Conservation (phyloP, 2,113 vertebrate species). For the Cavia aperea region DNA sequence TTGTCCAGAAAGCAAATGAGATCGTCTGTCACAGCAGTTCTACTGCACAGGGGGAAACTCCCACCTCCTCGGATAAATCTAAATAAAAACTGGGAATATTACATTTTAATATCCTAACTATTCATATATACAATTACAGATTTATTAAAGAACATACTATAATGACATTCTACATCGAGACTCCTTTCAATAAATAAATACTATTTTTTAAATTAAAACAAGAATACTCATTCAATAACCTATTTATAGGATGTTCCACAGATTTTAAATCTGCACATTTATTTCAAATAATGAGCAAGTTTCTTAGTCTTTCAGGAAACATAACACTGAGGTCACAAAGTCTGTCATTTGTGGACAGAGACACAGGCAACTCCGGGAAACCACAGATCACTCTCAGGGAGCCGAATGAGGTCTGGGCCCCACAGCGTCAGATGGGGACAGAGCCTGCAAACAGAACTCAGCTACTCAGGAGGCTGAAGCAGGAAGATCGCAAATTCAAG, state of each 20-base stretch:
- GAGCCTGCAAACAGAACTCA: background rate
- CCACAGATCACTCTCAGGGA: background rate
- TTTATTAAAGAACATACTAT: slow-evolving; percentile 42
- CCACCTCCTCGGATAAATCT: background rate
- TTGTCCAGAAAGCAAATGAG: slow-evolving; percentile 13
- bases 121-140: slow-evolving; percentile 6
- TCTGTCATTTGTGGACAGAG: slow-evolving; percentile 7
- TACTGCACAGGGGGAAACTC: background rate
- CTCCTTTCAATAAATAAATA: slow-evolving; percentile 66
- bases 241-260: slow-evolving; percentile 24
- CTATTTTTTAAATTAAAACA: slow-evolving; percentile 58
- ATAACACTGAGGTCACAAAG: slow-evolving; percentile 42
- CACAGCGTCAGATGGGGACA: background rate
- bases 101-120: slow-evolving; percentile 37
- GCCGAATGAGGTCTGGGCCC: background rate
- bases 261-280: slow-evolving; percentile 28
- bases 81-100: background rate
- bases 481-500: background rate
- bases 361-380: background rate
- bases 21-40: background rate
- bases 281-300: slow-evolving; percentile 42
- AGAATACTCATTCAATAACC: slow-evolving; percentile 29
- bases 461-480: background rate
- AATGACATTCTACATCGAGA: slow-evolving; percentile 24
- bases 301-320: slow-evolving; percentile 34